A percentile compares a stretch with the other conserved stretches of the same genome.
These are phyloP conservation scores for Antennarius striatus DNA, from an alignment of 2,113 vertebrate species.

Conservation along the genomic window DNA sequence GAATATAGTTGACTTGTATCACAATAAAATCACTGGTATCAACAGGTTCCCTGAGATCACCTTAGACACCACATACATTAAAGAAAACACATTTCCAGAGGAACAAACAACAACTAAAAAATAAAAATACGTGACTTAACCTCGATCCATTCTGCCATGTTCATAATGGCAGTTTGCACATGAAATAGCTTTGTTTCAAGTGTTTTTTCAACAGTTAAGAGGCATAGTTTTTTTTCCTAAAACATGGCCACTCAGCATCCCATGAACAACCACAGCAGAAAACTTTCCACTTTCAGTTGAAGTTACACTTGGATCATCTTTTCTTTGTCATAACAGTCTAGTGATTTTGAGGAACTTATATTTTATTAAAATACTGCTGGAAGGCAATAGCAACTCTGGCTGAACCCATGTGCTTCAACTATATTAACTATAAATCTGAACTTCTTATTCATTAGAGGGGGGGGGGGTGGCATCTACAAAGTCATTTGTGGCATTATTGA, in stretches of 20 bases:
- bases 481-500: conserved; percentile 8
- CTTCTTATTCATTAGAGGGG: conserved; percentile 3
- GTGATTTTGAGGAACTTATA: conserved; percentile 5
- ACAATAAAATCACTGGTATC: conserved; percentile 11
- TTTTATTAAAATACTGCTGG: conserved; percentile 16
- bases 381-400: conserved; percentile 1
- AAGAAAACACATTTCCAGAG: conserved; percentile 9
- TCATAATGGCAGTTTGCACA: conserved; percentile 28
- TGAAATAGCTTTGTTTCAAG: conserved; percentile 3
- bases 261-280: neutral
- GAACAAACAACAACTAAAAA: neutral
- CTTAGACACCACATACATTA: conserved; percentile 14
- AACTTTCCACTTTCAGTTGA: too few species aligned
- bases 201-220: neutral
- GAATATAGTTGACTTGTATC: conserved; percentile 13
- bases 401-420: too few species aligned
- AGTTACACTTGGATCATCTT: neutral
- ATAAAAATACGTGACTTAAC: neutral
- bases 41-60: conserved; percentile 53
- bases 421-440: neutral
- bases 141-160: neutral
- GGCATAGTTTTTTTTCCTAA: neutral
- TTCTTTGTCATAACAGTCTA: too few species aligned
- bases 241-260: neutral
- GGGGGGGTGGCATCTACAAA: conserved; percentile 7